Evolutionary conservation across 2,888 invertebrate species (phyloP).

Genomic region (Cryptocephalus primarius): DNA sequence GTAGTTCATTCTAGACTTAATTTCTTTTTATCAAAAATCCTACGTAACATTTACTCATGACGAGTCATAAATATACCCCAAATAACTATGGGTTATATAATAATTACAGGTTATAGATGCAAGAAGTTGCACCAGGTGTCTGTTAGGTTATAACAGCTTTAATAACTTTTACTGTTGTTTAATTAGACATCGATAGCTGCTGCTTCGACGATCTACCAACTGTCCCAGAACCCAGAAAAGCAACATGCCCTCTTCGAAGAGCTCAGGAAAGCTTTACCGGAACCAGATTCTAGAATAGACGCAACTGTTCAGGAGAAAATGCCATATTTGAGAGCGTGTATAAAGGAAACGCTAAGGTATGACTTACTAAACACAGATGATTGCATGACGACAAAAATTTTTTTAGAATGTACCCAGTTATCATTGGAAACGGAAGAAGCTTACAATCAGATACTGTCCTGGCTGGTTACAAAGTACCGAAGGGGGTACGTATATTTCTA

Average conservation of each 20-base stretch:
- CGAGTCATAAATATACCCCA: too few relatives aligned
- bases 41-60: too few relatives aligned
- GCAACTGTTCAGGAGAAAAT: constrained; percentile 51
- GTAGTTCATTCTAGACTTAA: too few relatives aligned
- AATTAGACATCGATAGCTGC: constrained; percentile 59
- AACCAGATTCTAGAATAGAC: constrained; percentile 43
- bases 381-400: background rate
- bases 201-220: constrained; percentile 62
- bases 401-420: constrained; percentile 67
- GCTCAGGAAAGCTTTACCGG: constrained; percentile 46
- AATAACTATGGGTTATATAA: too few relatives aligned
- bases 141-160: background rate
- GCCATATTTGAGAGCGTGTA: constrained; percentile 63
- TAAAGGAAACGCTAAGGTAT: constrained; percentile 66
- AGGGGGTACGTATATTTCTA: constrained; percentile 49
- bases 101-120: too few relatives aligned
- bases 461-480: constrained; percentile 68
- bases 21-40: too few relatives aligned
- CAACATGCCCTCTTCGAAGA: constrained; percentile 56
- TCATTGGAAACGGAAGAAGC: constrained; percentile 68
- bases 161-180: constrained; percentile 6
- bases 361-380: constrained; percentile 6
- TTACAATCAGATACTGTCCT: constrained; percentile 64
- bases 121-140: too few relatives aligned
- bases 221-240: constrained; percentile 58